Evolutionary conservation across 2,888 invertebrate genomes (phyloP).

Genomic region (Trachelus tabidus): DNA sequence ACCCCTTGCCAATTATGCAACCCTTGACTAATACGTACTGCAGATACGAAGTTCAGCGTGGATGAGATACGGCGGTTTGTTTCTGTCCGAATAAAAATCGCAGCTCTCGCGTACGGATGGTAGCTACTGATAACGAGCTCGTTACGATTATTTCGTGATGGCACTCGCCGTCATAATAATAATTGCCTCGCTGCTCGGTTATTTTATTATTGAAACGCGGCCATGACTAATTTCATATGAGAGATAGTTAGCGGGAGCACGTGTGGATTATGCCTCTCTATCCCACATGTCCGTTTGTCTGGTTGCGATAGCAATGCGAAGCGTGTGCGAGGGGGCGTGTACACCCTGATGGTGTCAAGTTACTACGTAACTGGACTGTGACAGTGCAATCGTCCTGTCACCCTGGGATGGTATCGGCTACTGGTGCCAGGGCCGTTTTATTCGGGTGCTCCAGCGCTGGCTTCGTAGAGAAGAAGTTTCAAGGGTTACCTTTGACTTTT

Average conservation of each 20-base stretch:
- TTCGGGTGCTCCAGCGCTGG: not conserved
- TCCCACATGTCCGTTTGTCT: constrained; percentile 19
- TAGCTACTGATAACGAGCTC: constrained; percentile 34
- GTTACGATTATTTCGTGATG: constrained; percentile 10
- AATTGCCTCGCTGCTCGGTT: constrained; percentile 22
- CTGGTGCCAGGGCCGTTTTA: not conserved
- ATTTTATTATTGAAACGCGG: constrained; percentile 42
- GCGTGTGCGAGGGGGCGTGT: constrained; percentile 55
- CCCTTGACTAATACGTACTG: not conserved
- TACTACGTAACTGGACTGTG: constrained; percentile 54
- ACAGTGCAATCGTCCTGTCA: constrained; percentile 55
- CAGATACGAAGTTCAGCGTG: not conserved
- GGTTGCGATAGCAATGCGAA: constrained; percentile 30
- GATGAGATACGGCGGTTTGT: not conserved
- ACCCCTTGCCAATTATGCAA: not conserved
- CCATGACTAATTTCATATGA: constrained; percentile 47
- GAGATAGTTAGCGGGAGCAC: constrained; percentile 16
- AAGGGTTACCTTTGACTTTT: not conserved
- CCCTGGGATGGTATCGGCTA: constrained; percentile 31
- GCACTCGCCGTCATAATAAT: not conserved
- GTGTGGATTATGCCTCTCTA: constrained; percentile 5
- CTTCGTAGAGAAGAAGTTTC: not conserved
- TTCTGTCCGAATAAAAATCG: not conserved
- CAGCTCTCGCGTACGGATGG: constrained; percentile 35
- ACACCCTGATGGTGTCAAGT: constrained; percentile 54